These are phyloP conservation scores for Phanerotoma sp. DNA, from an alignment of 2,888 invertebrate genomes.

Conservation along the genomic window DNA sequence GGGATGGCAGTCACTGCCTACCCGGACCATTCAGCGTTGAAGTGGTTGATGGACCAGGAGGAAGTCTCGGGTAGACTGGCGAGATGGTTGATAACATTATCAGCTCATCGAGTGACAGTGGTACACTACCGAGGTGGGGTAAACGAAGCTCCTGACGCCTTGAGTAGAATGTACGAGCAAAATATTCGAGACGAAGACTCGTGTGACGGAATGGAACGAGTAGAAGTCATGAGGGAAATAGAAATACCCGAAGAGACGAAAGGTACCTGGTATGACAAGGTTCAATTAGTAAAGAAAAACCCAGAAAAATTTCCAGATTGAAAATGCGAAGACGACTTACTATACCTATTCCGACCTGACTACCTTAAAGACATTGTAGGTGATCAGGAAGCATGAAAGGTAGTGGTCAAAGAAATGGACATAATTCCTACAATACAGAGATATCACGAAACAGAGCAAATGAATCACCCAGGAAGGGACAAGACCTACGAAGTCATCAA, in stretches of 20 bases:
- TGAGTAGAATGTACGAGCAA: slow-evolving; percentile 23
- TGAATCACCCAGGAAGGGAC: slow-evolving; percentile 18
- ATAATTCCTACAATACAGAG: not conserved
- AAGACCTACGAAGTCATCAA: slow-evolving; percentile 19
- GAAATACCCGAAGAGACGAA: no score
- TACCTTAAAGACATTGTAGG: slow-evolving; percentile 14
- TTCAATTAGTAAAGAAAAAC: not conserved
- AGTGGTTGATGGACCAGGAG: not conserved
- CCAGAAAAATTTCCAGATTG: slow-evolving; percentile 16
- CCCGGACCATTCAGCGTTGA: not conserved
- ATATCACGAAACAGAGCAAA: not conserved
- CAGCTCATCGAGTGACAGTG: slow-evolving; percentile 18
- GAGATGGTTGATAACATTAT: slow-evolving; percentile 27
- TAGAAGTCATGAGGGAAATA: slow-evolving; percentile 17
- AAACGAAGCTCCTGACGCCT: slow-evolving; percentile 29
- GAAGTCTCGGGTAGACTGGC: slow-evolving; percentile 7
- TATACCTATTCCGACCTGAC: slow-evolving; percentile 12
- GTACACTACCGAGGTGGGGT: slow-evolving; percentile 23
- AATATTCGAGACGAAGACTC: not conserved
- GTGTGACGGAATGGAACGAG: slow-evolving; percentile 14
- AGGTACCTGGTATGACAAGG: slow-evolving; percentile 24
- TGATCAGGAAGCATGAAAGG: slow-evolving; percentile 21
- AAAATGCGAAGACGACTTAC: slow-evolving; percentile 10
- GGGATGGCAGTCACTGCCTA: not conserved
- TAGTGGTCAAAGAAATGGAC: slow-evolving; percentile 3